Conservation (phyloP, 2,888 invertebrate genomes). For the Macropis europaea region DNA sequence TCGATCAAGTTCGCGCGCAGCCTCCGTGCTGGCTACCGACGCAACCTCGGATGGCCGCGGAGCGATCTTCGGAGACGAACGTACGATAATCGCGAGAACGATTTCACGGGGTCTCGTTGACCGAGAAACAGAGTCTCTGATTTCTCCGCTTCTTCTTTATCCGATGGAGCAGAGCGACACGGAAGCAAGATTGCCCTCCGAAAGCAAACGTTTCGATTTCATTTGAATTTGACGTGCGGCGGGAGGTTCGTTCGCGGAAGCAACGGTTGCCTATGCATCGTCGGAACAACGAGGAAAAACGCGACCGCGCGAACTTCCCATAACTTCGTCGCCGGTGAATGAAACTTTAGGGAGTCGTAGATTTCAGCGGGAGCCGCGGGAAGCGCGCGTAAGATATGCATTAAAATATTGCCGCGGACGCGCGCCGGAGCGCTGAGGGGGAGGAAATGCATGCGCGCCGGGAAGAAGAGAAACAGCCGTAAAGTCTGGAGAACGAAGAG, state of each 20-base stretch:
- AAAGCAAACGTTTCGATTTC: too few relatives aligned
- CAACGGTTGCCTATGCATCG: too few relatives aligned
- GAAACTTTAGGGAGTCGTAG: too few relatives aligned
- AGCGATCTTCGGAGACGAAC: slow-evolving; percentile 4
- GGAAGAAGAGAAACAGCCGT: background rate
- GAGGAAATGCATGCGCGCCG: background rate
- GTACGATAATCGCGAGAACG: background rate
- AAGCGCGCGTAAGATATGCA: background rate
- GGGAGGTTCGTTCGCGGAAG: too few relatives aligned
- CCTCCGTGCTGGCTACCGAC: background rate
- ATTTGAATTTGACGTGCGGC: too few relatives aligned
- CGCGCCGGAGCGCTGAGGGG: background rate
- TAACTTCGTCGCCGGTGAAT: too few relatives aligned
- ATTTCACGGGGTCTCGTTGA: background rate
- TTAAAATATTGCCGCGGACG: background rate
- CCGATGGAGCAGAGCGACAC: too few relatives aligned
- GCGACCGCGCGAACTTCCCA: too few relatives aligned
- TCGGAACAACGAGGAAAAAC: too few relatives aligned
- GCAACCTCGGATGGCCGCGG: background rate
- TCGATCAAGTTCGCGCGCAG: slow-evolving; percentile 41
- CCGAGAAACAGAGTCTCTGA: too few relatives aligned
- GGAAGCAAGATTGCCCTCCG: too few relatives aligned
- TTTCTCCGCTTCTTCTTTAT: too few relatives aligned
- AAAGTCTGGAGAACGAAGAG: slow-evolving; percentile 11
- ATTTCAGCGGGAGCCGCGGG: background rate